Conservation (phyloP, 1,140 invertebrate species). For the Aphidius ervi region DNA sequence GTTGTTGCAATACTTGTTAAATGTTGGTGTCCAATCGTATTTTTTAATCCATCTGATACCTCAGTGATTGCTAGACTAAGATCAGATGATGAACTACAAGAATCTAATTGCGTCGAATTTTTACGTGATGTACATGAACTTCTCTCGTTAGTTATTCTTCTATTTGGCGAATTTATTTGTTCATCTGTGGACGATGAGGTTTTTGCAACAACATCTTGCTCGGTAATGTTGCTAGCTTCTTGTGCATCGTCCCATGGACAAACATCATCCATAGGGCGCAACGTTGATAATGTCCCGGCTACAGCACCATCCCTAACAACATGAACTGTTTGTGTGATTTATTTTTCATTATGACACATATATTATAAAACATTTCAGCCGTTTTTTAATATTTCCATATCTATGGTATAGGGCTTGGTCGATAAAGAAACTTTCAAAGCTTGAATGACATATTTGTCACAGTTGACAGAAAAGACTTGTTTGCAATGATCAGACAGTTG, state of each 20-base stretch:
- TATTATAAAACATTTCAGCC: too few relatives aligned
- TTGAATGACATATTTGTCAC: too few relatives aligned
- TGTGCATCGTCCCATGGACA: conserved; percentile 63
- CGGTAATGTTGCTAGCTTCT: conserved; percentile 29
- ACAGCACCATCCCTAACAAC: conserved; percentile 50
- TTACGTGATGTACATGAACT: conserved; percentile 48
- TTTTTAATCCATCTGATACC: conserved; percentile 57
- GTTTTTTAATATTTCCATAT: too few relatives aligned
- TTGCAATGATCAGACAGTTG: too few relatives aligned
- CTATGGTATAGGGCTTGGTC: too few relatives aligned
- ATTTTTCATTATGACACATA: too few relatives aligned
- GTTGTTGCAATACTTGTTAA: conserved; percentile 35
- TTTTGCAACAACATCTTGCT: conserved; percentile 25
- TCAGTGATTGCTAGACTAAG: conserved; percentile 61
- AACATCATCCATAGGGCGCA: conserved; percentile 59
- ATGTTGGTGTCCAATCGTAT: conserved; percentile 57
- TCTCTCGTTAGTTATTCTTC: conserved; percentile 23
- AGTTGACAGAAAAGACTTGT: too few relatives aligned
- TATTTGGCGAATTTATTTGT: conserved; percentile 21
- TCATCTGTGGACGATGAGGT: conserved; percentile 23
- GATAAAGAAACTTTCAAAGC: too few relatives aligned
- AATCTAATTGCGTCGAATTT: conserved; percentile 57
- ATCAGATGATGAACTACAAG: conserved; percentile 68
- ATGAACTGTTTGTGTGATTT: conserved; percentile 48
- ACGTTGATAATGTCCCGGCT: conserved; percentile 42